phyloP scores from a whole-genome alignment of 2,888 invertebrate genomes.

The Digitonthophagus gazella region DNA sequence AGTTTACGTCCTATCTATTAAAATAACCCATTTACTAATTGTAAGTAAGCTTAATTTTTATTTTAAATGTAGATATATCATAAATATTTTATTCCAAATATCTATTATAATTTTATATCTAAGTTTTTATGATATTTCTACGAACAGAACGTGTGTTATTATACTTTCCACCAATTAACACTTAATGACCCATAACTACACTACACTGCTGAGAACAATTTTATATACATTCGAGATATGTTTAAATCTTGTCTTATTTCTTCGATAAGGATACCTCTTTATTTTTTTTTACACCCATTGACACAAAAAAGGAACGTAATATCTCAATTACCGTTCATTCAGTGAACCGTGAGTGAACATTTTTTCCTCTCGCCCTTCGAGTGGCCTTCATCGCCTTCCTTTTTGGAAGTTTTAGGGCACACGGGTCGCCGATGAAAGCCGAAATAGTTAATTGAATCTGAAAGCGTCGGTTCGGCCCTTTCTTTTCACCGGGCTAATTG shows the following conservation, averaged over 20 bases:
- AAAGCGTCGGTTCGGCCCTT: constrained; percentile 5
- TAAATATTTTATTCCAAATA: no score
- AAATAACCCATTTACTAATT: no score
- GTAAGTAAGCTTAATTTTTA: no score
- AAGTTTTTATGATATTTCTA: background rate
- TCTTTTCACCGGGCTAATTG: background rate
- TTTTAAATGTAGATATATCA: no score
- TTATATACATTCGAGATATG: background rate
- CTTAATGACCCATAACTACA: background rate
- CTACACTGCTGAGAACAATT: background rate
- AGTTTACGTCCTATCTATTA: no score
- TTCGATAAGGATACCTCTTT: no score
- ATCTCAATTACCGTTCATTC: background rate
- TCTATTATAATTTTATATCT: no score
- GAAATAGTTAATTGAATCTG: constrained; percentile 23
- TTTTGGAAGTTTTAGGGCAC: background rate
- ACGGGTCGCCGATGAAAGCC: constrained; percentile 16
- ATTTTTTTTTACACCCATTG: no score
- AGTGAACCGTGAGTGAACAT: background rate
- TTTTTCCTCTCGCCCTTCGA: background rate
- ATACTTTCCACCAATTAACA: background rate
- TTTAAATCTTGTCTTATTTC: no score
- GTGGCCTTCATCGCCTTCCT: background rate
- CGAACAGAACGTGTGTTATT: background rate
- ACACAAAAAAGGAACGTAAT: background rate